Percentiles rank a stretch among this genome's conserved stretches.
phyloP scores from a whole-genome alignment of 1,140 invertebrate genomes.

The Ruditapes philippinarum region DNA sequence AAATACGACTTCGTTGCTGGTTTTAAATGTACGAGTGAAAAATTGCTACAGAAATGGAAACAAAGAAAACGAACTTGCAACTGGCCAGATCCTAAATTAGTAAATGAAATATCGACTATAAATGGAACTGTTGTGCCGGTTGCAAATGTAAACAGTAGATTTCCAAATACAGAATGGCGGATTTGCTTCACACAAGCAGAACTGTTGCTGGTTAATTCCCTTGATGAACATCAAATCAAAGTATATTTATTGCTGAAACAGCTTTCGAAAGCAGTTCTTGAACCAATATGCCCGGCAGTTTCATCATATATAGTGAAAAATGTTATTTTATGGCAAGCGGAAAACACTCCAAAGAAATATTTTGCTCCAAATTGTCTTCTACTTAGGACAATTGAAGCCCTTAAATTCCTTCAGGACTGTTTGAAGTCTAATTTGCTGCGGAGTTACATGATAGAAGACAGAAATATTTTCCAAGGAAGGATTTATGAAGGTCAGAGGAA shows the following conservation, averaged over 20 bases:
- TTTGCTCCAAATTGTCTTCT: not conserved
- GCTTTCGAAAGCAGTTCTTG: not conserved
- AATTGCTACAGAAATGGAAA: conserved; percentile 13
- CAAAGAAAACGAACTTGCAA: not conserved
- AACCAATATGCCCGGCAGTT: conserved; percentile 2
- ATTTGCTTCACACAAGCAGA: conserved; percentile 40
- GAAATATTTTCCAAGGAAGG: not conserved
- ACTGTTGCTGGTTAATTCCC: conserved; percentile 1
- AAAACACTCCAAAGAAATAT: not conserved
- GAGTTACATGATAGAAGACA: not conserved
- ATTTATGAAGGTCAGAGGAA: not conserved
- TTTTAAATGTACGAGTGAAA: not conserved
- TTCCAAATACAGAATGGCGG: conserved; percentile 41
- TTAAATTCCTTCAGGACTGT: not conserved
- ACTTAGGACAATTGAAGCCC: not conserved
- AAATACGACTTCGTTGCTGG: conserved; percentile 44
- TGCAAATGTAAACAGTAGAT: not conserved
- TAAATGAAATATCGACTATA: not conserved
- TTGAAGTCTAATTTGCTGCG: not conserved
- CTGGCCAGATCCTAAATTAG: not conserved
- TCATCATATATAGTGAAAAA: conserved; percentile 56
- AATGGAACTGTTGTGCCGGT: conserved; percentile 5
- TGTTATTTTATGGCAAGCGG: conserved; percentile 33
- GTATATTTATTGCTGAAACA: conserved; percentile 45
- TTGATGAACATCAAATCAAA: conserved; percentile 33